These are phyloP conservation scores for Tetramorium parvispinum DNA, from an alignment of 1,140 invertebrate species.

Conservation along the genomic window DNA sequence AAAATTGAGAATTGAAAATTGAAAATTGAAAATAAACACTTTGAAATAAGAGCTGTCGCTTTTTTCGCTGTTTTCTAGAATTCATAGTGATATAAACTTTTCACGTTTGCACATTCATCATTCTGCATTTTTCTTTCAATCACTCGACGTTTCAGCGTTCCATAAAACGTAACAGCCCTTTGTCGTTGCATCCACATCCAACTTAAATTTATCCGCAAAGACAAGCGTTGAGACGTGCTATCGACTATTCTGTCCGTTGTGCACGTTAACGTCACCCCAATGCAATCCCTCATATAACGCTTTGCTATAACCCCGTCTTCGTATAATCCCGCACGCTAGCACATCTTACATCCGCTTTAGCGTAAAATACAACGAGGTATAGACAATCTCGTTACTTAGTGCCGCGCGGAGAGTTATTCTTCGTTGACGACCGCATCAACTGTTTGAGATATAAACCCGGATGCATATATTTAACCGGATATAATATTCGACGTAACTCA, in stretches of 20 bases:
- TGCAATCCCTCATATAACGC: slow-evolving; percentile 36
- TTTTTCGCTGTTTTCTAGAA: neutral
- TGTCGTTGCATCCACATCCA: slow-evolving; percentile 36
- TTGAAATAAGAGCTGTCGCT: neutral
- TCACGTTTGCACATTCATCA: neutral
- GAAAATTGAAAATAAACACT: neutral
- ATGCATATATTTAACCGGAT: slow-evolving; percentile 47
- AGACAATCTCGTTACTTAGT: slow-evolving; percentile 54
- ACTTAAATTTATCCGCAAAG: slow-evolving; percentile 56
- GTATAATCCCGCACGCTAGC: neutral
- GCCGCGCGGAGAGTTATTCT: slow-evolving; percentile 43
- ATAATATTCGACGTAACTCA: slow-evolving; percentile 38
- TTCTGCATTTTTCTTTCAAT: slow-evolving; percentile 14
- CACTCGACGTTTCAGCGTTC: neutral
- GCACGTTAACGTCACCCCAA: slow-evolving; percentile 26
- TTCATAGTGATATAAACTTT: neutral
- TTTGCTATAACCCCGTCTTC: neutral
- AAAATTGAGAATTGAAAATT: neutral
- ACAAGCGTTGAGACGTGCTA: slow-evolving; percentile 38
- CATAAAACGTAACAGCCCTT: neutral
- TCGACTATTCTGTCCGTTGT: slow-evolving; percentile 23
- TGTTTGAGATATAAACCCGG: neutral
- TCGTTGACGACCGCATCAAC: slow-evolving; percentile 50
- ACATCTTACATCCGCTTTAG: slow-evolving; percentile 38
- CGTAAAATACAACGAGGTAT: slow-evolving; percentile 43